Evolutionary conservation across 2,113 vertebrate genomes (phyloP).

Genomic region (rabbit (Oryctolagus cuniculus)): mOryCun1.1 NC_091433.1:168122001-168122500

Average conservation of each 20-base stretch:
- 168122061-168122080: too few species aligned
- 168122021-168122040: too few species aligned
- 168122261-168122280: slow-evolving; percentile 32
- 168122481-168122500: slow-evolving; percentile 9
- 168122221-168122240: slow-evolving; percentile 52
- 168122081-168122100: too few species aligned
- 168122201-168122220: slow-evolving; percentile 49
- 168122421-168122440: background rate
- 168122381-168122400: slow-evolving; percentile 13
- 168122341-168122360: slow-evolving; percentile 53
- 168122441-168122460: background rate
- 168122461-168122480: background rate
- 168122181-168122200: slow-evolving; percentile 20
- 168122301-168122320: slow-evolving; percentile 44
- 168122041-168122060: too few species aligned
- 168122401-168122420: slow-evolving; percentile 59
- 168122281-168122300: slow-evolving; percentile 38
- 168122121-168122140: too few species aligned
- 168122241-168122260: slow-evolving; percentile 15
- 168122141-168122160: too few species aligned
- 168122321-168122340: slow-evolving; percentile 68
- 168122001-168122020: too few species aligned
- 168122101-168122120: too few species aligned
- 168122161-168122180: too few species aligned
- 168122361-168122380: slow-evolving; percentile 59